Conservation (phyloP, 1,140 invertebrate species). For the Lycorma delicatula region DNA sequence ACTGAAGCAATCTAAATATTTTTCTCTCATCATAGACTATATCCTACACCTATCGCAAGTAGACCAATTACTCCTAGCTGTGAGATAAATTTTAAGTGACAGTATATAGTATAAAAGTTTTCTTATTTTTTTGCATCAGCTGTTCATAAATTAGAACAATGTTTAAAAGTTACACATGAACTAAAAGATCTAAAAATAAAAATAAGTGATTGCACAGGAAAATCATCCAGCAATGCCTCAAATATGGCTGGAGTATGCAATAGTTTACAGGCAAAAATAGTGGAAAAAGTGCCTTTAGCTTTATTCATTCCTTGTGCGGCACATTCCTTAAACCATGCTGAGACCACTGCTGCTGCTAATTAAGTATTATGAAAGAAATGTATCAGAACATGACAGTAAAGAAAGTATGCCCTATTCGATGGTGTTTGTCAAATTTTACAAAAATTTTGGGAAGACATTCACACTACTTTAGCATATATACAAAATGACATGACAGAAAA, state of each 20-base stretch:
- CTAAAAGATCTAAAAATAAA: neutral
- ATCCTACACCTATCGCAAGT: slow-evolving; percentile 27
- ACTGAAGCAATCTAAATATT: slow-evolving; percentile 27
- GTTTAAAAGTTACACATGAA: neutral
- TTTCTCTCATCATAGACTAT: slow-evolving; percentile 27
- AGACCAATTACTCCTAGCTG: slow-evolving; percentile 24
- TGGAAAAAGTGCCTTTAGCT: slow-evolving; percentile 20
- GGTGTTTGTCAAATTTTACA: too few species aligned
- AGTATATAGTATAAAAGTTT: neutral
- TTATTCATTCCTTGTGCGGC: slow-evolving; percentile 23
- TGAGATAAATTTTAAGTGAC: slow-evolving; percentile 21
- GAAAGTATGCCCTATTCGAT: too few species aligned
- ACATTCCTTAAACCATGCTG: slow-evolving; percentile 28
- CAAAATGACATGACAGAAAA: too few species aligned
- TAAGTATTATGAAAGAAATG: too few species aligned
- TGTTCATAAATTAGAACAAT: neutral
- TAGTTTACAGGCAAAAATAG: slow-evolving; percentile 19
- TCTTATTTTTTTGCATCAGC: neutral
- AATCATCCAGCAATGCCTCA: slow-evolving; percentile 35
- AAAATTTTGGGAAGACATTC: too few species aligned
- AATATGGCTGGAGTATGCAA: slow-evolving; percentile 28
- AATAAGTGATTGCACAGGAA: slow-evolving; percentile 32
- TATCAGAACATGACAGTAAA: too few species aligned
- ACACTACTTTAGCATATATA: too few species aligned
- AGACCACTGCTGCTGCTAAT: too few species aligned